Conservation (phyloP, 2,113 vertebrate species). For the Amphiprion percula region DNA sequence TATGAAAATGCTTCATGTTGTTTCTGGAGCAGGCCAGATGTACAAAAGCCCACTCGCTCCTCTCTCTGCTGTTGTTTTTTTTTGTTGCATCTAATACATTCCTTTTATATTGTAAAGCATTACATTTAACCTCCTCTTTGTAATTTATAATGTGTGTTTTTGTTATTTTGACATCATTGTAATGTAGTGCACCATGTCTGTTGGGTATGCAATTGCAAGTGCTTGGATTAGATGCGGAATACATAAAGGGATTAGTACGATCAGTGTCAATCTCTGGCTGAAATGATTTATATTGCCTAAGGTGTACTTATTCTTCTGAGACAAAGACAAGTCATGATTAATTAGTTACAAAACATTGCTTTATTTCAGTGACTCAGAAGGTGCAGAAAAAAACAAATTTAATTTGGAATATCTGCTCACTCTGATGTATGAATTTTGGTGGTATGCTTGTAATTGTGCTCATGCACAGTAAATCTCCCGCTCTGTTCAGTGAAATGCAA, state of each 20-base stretch:
- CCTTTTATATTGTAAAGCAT: conserved; percentile 6
- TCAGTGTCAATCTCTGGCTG: conserved; percentile 61
- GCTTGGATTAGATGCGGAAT: conserved; percentile 50
- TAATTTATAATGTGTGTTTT: conserved; percentile 11
- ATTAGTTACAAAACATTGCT: conserved; percentile 63
- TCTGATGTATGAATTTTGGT: conserved; percentile 43
- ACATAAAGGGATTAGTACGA: conserved; percentile 67
- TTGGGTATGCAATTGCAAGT: conserved; percentile 19
- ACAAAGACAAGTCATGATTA: conserved; percentile 69
- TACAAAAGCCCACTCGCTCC: neutral
- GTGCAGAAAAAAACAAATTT: conserved; percentile 13
- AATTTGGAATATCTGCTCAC: conserved; percentile 35
- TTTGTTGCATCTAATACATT: conserved; percentile 6
- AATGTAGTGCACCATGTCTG: conserved; percentile 17
- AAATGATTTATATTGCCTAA: conserved; percentile 59
- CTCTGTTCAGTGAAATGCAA: conserved; percentile 52
- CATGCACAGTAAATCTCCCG: conserved; percentile 51
- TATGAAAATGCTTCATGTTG: neutral
- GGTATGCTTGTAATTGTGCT: conserved; percentile 52
- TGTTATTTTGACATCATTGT: conserved; percentile 13
- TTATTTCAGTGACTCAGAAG: conserved; percentile 42
- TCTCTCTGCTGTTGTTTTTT: neutral
- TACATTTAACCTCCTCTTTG: conserved; percentile 8
- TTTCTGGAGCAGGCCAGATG: neutral
- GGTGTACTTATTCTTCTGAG: conserved; percentile 64